Evolutionary conservation across 2,113 vertebrate species (phyloP).

Genomic region (Numenius arquata): DNA sequence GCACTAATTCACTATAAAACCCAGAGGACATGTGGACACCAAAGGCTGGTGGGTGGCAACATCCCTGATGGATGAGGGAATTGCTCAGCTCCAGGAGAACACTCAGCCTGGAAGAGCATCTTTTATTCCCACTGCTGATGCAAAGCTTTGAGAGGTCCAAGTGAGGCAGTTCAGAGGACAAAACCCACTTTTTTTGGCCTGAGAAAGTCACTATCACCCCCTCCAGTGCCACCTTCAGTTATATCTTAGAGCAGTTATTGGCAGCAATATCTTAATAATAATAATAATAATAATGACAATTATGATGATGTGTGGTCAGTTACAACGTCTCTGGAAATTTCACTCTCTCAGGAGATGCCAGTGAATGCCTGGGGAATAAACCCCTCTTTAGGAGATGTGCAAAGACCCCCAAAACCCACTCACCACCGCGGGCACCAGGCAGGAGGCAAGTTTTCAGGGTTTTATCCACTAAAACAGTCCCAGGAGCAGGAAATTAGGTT

Average conservation of each 20-base stretch:
- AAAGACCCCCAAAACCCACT: neutral
- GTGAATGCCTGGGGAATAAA: fast-evolving
- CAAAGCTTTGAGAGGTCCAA: neutral
- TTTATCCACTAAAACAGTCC: neutral
- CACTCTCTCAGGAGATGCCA: neutral
- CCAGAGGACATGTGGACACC: neutral
- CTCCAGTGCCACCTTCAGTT: neutral
- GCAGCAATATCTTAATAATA: neutral
- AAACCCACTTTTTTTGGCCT: neutral
- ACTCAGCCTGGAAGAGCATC: neutral
- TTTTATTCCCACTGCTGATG: neutral
- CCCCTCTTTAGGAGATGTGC: neutral
- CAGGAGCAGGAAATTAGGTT: neutral
- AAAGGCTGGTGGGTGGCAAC: fast-evolving
- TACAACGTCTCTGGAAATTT: neutral
- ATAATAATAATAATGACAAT: neutral
- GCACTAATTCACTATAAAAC: neutral
- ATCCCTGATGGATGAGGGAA: neutral
- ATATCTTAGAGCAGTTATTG: neutral
- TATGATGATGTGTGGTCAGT: neutral
- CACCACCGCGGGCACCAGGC: fast-evolving
- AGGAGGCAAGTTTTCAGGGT: neutral
- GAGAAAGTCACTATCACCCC: neutral
- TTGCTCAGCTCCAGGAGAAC: neutral
- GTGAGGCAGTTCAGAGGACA: neutral